Conservation (phyloP, 2,888 invertebrate genomes). For the Epistrophe grossulariae region DNA sequence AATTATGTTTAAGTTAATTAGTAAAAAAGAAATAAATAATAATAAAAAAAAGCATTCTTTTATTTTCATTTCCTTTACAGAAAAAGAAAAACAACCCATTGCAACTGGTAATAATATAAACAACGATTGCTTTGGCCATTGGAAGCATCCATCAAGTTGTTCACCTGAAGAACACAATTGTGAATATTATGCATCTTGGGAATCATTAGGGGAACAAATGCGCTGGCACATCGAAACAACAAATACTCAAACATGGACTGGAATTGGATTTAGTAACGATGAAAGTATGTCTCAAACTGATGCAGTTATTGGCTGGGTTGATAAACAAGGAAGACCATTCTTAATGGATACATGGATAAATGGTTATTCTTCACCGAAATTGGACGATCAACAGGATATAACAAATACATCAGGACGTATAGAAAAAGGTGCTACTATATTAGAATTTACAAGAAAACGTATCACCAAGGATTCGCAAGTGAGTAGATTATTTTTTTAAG, state of each 20-base stretch:
- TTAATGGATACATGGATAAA: conserved; percentile 95
- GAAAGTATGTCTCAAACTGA: conserved; percentile 95
- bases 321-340: conserved; percentile 91
- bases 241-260: conserved; percentile 93
- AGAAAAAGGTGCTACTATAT: conserved; percentile 90
- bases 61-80: conserved; percentile 79
- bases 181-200: conserved; percentile 93
- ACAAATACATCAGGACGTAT: conserved; percentile 88
- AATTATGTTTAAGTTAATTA: too few relatives aligned
- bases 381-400: conserved; percentile 91
- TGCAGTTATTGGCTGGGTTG: conserved; percentile 95
- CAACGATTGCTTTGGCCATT: conserved; percentile 90
- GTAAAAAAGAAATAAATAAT: too few relatives aligned
- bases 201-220: conserved; percentile 91
- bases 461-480: conserved; percentile 87
- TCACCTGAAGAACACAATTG: conserved; percentile 87
- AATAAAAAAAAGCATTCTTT: neutral
- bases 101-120: conserved; percentile 82
- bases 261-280: conserved; percentile 94
- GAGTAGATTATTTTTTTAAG: neutral
- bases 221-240: conserved; percentile 91
- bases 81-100: conserved; percentile 84
- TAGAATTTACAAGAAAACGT: conserved; percentile 92
- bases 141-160: conserved; percentile 90
- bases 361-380: conserved; percentile 90